Evolutionary conservation across 2,888 invertebrate species (phyloP), one percentile per base, ranked within the genome.

Genomic region (Odontocerum albicorne): DNA sequence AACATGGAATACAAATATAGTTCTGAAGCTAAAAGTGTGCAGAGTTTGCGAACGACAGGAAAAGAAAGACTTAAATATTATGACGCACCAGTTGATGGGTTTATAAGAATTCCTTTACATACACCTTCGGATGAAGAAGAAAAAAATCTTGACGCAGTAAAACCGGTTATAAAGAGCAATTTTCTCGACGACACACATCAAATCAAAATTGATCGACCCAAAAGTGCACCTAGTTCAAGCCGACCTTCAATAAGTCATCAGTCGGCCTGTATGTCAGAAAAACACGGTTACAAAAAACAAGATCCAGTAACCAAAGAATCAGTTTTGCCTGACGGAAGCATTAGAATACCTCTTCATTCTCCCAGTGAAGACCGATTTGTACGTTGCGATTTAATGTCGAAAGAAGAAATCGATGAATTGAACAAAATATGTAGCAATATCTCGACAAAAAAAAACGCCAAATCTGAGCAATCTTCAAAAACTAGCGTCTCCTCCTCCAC

Each of bases 91-190:
- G 72, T 80, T 32, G 82, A 85, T 63, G 85, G 84, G 1, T 78
- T 82, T 49, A 85, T 89, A 49, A 82, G 87, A 61, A 88, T 89
- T 64, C 88, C 88, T 1, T 68, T 89, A 53, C 87, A 86, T 60
- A 87, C 88, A n/a, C 87, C 87, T 2, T 86, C 86, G 0, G 85
- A 86, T 59, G 86, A 86, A 65, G 74, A 77, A 43, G 75, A 79
- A 35, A 64, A 58, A 31, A 44, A 44, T 15, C n/a, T 57, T 6
- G 36, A 35, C n/a, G 49, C 36, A 32, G 59, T 55, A 39, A 59
- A 52, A 35, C 27, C 52, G 4, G 33, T 33, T 13, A 33, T 3
- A 3, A 33, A 33, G 10, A 12, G 13, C 15, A 15, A 44, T 21
- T 21, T 19, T n/a, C 12, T 31, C 45, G n/a, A n/a, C n/a, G n/a